Percentiles rank a stretch among this genome's conserved stretches.
phyloP scores from a whole-genome alignment of 1,140 invertebrate genomes.

The Drosophila lacteicornis region DNA sequence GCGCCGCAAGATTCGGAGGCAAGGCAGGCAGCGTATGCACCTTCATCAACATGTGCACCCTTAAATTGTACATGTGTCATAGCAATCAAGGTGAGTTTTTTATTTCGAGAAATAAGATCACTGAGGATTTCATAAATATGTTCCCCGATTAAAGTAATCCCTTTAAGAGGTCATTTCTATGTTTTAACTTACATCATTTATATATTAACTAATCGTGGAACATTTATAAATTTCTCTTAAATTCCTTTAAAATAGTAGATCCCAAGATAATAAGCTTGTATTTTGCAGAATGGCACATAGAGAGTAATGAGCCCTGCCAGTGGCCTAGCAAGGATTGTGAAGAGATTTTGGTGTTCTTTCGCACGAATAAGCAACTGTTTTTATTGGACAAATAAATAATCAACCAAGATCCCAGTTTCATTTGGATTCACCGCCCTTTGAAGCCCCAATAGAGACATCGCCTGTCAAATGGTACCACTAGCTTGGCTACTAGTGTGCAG shows the following conservation, averaged over 20 bases:
- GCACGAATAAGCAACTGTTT: not conserved
- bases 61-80: constrained; percentile 2
- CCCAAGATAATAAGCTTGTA: not conserved
- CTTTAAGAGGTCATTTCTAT: too few species aligned
- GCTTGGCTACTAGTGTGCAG: constrained; percentile 14
- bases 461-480: constrained; percentile 21
- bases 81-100: constrained; percentile 16
- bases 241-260: too few species aligned
- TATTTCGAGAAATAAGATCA: not conserved
- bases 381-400: not conserved
- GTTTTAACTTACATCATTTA: too few species aligned
- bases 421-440: not conserved
- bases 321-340: not conserved
- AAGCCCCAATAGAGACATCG: constrained; percentile 32
- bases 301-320: not conserved
- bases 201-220: not conserved
- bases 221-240: not conserved
- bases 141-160: too few species aligned
- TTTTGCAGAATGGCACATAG: constrained; percentile 19
- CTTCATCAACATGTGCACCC: constrained; percentile 21
- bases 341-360: not conserved
- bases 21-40: constrained; percentile 5
- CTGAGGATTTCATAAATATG: too few species aligned
- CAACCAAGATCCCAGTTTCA: not conserved
- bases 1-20: not conserved